A percentile compares a stretch with the other conserved stretches of the same genome.
Evolutionary conservation across 2,888 invertebrate species (phyloP).

Genomic region (Lithosia quadra): DNA sequence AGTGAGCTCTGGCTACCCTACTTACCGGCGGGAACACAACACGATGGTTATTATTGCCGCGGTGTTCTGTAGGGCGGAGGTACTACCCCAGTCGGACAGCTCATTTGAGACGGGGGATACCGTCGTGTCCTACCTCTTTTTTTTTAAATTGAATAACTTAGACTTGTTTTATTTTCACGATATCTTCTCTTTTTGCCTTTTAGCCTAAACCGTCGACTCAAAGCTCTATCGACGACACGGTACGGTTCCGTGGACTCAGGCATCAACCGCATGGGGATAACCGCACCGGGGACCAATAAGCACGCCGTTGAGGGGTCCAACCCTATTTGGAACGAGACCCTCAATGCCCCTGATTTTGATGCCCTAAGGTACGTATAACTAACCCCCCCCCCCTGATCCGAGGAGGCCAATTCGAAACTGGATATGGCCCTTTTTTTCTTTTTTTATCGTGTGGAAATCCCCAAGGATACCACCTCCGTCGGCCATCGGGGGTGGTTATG

Average conservation of each 20-base stretch:
- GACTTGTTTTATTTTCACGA: not conserved
- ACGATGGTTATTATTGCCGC: too few relatives aligned
- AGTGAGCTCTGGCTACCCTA: too few relatives aligned
- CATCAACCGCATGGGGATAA: constrained; percentile 83
- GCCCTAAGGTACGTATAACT: constrained; percentile 76
- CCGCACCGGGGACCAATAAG: constrained; percentile 90
- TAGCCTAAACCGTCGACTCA: constrained; percentile 87
- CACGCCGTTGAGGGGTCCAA: constrained; percentile 91
- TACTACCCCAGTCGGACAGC: too few relatives aligned
- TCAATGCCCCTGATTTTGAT: constrained; percentile 84
- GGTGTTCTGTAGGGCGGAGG: too few relatives aligned
- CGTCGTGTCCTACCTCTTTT: too few relatives aligned
- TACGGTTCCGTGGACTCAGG: constrained; percentile 89
- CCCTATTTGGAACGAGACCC: constrained; percentile 88
- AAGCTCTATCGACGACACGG: constrained; percentile 88
- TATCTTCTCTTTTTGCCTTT: not conserved
- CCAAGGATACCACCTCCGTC: too few relatives aligned
- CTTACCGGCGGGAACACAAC: too few relatives aligned
- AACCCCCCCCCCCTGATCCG: not conserved
- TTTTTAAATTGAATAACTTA: too few relatives aligned
- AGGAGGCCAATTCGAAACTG: not conserved
- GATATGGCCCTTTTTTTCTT: not conserved
- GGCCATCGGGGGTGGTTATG: too few relatives aligned
- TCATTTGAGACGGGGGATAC: too few relatives aligned
- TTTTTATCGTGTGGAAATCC: too few relatives aligned